Percentiles rank a stretch among this genome's conserved stretches.
Conservation (phyloP, 2,797 vertebrate genomes). For the Momotus momota region DNA sequence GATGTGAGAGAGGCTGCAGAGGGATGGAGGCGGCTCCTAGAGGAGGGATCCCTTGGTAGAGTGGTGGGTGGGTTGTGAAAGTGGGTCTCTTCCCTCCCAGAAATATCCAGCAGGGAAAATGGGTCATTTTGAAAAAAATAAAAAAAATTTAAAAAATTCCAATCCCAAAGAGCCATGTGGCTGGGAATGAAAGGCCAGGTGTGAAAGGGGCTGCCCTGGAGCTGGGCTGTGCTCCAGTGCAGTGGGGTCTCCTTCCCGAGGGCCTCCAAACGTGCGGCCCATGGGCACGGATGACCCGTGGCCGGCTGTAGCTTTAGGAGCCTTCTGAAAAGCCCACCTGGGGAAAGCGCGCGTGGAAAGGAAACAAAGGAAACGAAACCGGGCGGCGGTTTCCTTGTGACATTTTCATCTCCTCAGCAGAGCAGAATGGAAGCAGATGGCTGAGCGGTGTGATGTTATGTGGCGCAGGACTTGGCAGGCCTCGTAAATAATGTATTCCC, state of each 20-base stretch:
- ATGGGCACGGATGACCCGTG: neutral
- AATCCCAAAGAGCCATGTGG: fast-evolving
- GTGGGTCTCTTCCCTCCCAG: neutral
- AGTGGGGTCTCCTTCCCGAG: neutral
- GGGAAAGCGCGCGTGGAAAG: neutral
- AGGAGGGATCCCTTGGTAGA: fast-evolving
- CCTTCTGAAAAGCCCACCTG: fast-evolving
- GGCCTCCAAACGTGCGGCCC: no score
- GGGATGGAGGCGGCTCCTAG: neutral
- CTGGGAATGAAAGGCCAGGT: fast-evolving
- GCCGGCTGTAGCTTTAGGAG: neutral
- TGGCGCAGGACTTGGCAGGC: neutral
- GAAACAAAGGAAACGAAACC: neutral
- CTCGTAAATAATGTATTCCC: neutral
- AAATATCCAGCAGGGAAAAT: neutral
- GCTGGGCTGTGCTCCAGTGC: fast-evolving
- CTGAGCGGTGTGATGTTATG: neutral
- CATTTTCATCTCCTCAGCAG: neutral
- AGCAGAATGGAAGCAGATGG: neutral
- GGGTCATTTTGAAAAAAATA: neutral
- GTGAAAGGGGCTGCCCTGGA: neutral
- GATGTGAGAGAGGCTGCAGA: neutral
- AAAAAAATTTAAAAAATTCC: neutral
- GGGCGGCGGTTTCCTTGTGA: neutral
- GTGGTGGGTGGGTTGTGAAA: no score